Evolutionary conservation across 1,140 invertebrate species (phyloP).

Genomic region (Ylistrum balloti): DNA sequence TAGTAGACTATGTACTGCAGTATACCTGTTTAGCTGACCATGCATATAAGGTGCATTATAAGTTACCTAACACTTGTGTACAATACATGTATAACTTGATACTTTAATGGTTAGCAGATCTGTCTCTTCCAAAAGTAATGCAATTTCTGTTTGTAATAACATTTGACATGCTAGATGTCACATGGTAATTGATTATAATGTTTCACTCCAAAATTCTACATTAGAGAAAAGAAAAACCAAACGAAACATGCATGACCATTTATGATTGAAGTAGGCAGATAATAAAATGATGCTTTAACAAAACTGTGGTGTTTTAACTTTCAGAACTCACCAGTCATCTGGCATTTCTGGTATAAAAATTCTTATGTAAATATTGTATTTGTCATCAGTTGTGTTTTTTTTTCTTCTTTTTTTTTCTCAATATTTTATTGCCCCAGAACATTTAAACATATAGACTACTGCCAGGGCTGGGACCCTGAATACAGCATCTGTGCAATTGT

Average conservation of each 20-base stretch:
- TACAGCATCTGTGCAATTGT: no score
- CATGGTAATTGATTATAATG: neutral
- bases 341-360: neutral
- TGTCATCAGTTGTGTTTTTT: no score
- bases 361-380: neutral
- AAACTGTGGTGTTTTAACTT: neutral
- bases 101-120: neutral
- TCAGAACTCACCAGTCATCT: neutral
- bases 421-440: no score
- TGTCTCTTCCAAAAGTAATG: neutral
- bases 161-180: neutral
- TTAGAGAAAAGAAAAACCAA: neutral
- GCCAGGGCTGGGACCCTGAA: no score
- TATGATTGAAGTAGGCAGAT: neutral
- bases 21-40: neutral
- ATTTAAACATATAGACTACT: no score
- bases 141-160: neutral
- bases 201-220: conserved; percentile 26
- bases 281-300: neutral
- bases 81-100: conserved; percentile 7
- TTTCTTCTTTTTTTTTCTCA: no score
- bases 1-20: no score
- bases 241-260: neutral
- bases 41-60: neutral
- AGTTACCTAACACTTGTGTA: neutral